A percentile compares a stretch with the other conserved stretches of the same genome.
Conservation (phyloP, 2,888 invertebrate species). For the Drosophila pegasa region DNA sequence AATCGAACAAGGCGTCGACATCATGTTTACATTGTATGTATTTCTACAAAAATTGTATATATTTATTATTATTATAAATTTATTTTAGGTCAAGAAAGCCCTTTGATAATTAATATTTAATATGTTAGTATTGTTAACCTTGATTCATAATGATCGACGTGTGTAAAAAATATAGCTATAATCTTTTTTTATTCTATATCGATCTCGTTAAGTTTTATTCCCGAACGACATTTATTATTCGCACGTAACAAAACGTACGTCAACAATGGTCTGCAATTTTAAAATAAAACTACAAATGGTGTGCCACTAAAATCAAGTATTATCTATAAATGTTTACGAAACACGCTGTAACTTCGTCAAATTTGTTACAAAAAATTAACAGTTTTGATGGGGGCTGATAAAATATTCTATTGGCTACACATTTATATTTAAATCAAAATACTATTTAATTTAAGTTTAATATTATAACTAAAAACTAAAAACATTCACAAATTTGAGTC, state of each 20-base stretch:
- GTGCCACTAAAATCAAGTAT: too few relatives aligned
- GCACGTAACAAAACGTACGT: slow-evolving; percentile 30
- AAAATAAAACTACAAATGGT: slow-evolving; percentile 42
- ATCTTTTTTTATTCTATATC: slow-evolving; percentile 35
- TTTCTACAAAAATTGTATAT: slow-evolving; percentile 52
- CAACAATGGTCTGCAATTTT: slow-evolving; percentile 71
- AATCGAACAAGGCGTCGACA: slow-evolving; percentile 2
- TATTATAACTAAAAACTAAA: too few relatives aligned
- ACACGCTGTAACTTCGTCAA: too few relatives aligned
- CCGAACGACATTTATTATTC: slow-evolving; percentile 54
- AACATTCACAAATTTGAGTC: too few relatives aligned
- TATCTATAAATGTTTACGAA: too few relatives aligned
- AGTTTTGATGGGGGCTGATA: too few relatives aligned
- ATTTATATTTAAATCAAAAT: too few relatives aligned
- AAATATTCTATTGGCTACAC: too few relatives aligned
- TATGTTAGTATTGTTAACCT: slow-evolving; percentile 29
- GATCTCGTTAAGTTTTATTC: slow-evolving; percentile 76
- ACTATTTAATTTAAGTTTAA: too few relatives aligned
- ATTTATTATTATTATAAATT: too few relatives aligned
- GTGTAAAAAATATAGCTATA: slow-evolving; percentile 52
- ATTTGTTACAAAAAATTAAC: too few relatives aligned
- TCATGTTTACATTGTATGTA: slow-evolving; percentile 18
- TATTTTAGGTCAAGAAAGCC: slow-evolving; percentile 51
- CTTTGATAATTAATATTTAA: slow-evolving; percentile 53
- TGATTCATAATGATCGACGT: slow-evolving; percentile 11